Percentiles rank a stretch among this genome's conserved stretches.
These are phyloP conservation scores for Machaerirhynchus nigripectus DNA, from an alignment of 2,113 vertebrate genomes.

Conservation along the genomic window DNA sequence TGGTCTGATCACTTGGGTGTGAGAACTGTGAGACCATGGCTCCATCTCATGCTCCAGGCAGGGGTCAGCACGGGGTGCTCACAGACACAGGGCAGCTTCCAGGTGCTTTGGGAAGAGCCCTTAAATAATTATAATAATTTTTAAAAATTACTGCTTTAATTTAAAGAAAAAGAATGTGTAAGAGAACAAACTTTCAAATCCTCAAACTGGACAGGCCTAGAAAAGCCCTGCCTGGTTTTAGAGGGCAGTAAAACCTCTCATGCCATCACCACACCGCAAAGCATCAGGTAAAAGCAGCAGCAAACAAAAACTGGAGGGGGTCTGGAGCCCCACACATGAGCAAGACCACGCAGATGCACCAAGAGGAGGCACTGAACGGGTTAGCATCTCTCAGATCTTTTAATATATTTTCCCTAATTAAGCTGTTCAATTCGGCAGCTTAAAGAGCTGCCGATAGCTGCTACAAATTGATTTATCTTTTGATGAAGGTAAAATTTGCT, in stretches of 20 bases:
- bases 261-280: neutral
- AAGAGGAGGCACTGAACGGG: neutral
- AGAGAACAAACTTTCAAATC: neutral
- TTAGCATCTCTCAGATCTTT: constrained; percentile 32
- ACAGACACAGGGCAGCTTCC: neutral
- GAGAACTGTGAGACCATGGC: accelerated
- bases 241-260: neutral
- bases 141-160: neutral
- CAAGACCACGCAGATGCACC: neutral
- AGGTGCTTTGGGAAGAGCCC: neutral
- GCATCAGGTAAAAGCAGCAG: neutral
- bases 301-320: neutral
- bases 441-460: constrained; percentile 71
- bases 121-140: neutral
- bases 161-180: no score
- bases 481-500: constrained; percentile 72
- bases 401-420: constrained; percentile 69
- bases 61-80: neutral
- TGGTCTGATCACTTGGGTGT: accelerated
- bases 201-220: neutral
- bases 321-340: neutral
- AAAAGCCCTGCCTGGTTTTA: neutral
- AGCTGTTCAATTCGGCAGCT: constrained; percentile 29
- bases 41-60: neutral
- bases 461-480: constrained; percentile 72